phyloP scores from a whole-genome alignment of 2,888 invertebrate genomes.

The Rotaria socialis region DNA sequence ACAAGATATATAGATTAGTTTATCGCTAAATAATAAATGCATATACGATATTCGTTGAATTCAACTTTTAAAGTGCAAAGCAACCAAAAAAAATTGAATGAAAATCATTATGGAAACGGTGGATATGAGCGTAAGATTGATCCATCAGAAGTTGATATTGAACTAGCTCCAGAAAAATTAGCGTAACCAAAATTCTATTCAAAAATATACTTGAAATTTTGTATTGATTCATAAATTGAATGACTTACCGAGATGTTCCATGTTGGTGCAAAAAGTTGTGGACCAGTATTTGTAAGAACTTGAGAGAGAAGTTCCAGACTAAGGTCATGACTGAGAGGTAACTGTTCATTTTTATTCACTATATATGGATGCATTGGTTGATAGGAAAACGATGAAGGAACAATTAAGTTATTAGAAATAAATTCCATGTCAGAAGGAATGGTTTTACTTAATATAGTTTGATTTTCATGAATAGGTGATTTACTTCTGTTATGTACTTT shows the following conservation, averaged over 20 bases:
- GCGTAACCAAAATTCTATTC: constrained; percentile 31
- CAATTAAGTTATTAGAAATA: background rate
- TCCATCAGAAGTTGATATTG: background rate
- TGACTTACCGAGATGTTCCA: background rate
- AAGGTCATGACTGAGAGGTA: background rate
- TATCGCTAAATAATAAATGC: background rate
- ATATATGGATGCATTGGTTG: background rate
- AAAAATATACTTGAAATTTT: background rate
- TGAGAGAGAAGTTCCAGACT: background rate
- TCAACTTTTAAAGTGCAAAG: background rate
- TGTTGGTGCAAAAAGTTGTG: constrained; percentile 21
- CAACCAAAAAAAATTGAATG: background rate
- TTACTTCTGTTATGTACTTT: background rate
- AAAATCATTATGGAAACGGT: background rate
- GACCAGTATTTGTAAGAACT: background rate
- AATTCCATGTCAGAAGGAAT: background rate
- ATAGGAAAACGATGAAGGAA: background rate
- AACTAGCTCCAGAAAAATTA: background rate
- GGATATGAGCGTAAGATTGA: background rate
- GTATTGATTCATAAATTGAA: background rate
- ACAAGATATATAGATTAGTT: background rate
- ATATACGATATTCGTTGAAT: background rate
- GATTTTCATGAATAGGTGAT: background rate
- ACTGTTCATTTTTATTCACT: background rate
- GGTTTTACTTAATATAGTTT: too few relatives aligned